phyloP scores from a whole-genome alignment of 1,140 invertebrate species.

The Nephila pilipes region DNA sequence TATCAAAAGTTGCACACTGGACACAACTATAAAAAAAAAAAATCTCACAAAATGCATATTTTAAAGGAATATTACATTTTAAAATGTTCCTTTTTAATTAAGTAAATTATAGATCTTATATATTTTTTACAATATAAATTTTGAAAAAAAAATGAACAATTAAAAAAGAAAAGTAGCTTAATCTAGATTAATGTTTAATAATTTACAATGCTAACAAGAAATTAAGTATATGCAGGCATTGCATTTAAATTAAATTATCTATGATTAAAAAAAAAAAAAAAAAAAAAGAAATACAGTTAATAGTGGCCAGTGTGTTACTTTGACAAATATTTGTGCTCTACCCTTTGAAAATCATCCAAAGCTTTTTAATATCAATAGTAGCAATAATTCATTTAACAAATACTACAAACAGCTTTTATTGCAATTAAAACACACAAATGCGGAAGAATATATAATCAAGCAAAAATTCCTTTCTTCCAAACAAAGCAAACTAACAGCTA shows the following conservation, averaged over 20 bases:
- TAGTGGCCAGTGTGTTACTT: background rate
- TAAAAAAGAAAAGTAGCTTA: no score
- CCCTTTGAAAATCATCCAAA: background rate
- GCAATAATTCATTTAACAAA: background rate
- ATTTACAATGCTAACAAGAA: no score
- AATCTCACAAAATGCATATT: no score
- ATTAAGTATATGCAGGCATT: no score
- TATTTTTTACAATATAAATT: no score
- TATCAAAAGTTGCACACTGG: conserved; percentile 60
- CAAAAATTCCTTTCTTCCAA: background rate
- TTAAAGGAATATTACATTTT: no score
- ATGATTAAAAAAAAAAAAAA: no score
- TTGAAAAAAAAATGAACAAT: no score
- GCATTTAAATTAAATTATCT: no score
- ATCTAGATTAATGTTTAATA: no score
- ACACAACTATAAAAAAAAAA: background rate
- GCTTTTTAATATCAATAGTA: background rate
- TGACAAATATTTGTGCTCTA: background rate
- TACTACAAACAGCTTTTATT: background rate
- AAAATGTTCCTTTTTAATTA: no score
- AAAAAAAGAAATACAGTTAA: background rate
- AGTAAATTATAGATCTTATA: no score
- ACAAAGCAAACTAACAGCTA: conserved; percentile 32
- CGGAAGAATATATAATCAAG: background rate
- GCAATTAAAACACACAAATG: conserved; percentile 20